Evolutionary conservation across 2,888 invertebrate species (phyloP), one percentile per base, ranked within the genome.

Genomic region (Proisotoma minuta): DNA sequence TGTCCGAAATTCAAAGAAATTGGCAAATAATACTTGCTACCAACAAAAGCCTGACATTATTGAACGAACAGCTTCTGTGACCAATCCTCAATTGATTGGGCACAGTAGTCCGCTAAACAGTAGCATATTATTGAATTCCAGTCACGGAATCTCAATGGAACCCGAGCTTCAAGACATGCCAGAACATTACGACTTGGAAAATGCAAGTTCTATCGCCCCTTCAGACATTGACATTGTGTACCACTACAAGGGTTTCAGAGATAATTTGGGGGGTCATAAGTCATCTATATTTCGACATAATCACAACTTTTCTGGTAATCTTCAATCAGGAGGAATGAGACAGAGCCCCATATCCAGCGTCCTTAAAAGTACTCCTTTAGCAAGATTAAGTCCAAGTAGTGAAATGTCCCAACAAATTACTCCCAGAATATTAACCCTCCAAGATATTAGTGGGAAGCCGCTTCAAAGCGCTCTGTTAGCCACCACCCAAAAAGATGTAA

Each of bases 161-260:
- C 74, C 74, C 1, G 73, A 73, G 90, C 91, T 73, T 75, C 81
- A 91, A 73, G 89, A 90, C 76, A 82, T 87, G 66, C 91, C 93
- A 0, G 94, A 95, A 77, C 93, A 94, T 77, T 97, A 97, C 76
- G 96, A 97, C 77, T 81, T 97, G 66, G 97, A 97, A 80, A 96
- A 96, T 78, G 95, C 96, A 1, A 95, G 94, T 77, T 95, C 94
- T 0, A 96, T 97, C 72, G 97, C 97, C 0, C 96, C 97, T 0
- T 95, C 95, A 1, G 97, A 97, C 77, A 95, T 95, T 70, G 96
- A 97, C 76, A 91, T 97, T 68, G 92, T 94, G 12, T 93, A 93
- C 75, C 96, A 97, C 77, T 97, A 97, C 77, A 94, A 95, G 81
- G 92, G 81, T 68, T 95, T 91, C 77, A 83, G 95, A 26, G 92